A percentile compares a stretch with the other conserved stretches of the same genome.
Conservation (phyloP, 2,797 vertebrate species). For the Enteromius trimaculatus region DNA sequence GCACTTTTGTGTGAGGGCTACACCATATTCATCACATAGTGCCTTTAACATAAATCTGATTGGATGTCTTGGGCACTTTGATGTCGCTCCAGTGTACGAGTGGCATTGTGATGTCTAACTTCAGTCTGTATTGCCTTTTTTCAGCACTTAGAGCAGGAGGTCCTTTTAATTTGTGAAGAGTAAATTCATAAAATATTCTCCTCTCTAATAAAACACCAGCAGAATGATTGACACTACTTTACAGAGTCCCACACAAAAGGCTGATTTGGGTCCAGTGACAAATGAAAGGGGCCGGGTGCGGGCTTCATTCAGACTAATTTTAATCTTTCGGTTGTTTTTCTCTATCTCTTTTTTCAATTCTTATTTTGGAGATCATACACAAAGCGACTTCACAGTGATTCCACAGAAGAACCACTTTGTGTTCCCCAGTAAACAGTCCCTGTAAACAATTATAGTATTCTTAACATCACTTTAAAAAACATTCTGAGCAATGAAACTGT, state of each 20-base stretch:
- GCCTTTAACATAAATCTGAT: conserved; percentile 66
- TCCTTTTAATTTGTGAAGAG: conserved; percentile 61
- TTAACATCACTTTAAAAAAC: neutral
- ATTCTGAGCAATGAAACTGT: neutral
- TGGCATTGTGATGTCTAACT: conserved; percentile 64
- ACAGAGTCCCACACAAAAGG: conserved; percentile 63
- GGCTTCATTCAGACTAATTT: conserved; percentile 67
- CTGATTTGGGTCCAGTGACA: conserved; percentile 63
- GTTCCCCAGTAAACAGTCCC: neutral
- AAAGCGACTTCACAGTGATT: neutral
- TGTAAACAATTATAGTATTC: neutral
- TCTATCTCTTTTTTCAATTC: conserved; percentile 10
- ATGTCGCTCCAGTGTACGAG: conserved; percentile 64
- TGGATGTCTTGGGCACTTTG: conserved; percentile 64
- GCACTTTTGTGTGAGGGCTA: conserved; percentile 64
- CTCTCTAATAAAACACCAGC: conserved; percentile 63
- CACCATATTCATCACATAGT: conserved; percentile 69
- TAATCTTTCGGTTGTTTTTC: conserved; percentile 57
- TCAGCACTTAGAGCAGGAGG: conserved; percentile 61
- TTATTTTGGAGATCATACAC: conserved; percentile 46
- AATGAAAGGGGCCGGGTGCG: conserved; percentile 62
- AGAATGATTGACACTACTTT: conserved; percentile 69
- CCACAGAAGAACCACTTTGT: neutral
- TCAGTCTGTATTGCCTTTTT: conserved; percentile 61
- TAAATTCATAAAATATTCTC: conserved; percentile 66